phyloP scores from a whole-genome alignment of 2,888 invertebrate species.

The Chrysopilus asiliformis region DNA sequence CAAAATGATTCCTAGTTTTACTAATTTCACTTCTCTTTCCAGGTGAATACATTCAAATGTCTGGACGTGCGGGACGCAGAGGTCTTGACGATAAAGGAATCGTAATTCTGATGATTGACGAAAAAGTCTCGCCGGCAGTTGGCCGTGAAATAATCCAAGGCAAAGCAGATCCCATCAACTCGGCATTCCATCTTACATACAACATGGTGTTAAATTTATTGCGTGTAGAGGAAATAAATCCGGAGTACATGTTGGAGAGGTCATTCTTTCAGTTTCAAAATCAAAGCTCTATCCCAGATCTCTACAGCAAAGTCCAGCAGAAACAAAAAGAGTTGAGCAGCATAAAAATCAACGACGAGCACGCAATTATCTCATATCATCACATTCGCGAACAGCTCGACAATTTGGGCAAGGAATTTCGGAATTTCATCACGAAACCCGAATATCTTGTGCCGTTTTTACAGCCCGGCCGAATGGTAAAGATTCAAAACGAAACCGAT shows the following conservation, averaged over 20 bases:
- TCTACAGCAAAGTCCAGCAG: constrained; percentile 61
- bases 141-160: constrained; percentile 75
- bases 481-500: constrained; percentile 72
- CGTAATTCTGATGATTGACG: constrained; percentile 97
- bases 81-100: constrained; percentile 95
- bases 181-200: constrained; percentile 97
- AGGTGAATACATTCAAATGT: constrained; percentile 97
- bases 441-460: constrained; percentile 85
- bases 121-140: constrained; percentile 72
- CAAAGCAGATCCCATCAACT: constrained; percentile 91
- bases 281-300: constrained; percentile 82
- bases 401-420: constrained; percentile 57
- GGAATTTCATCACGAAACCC: constrained; percentile 68
- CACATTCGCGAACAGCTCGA: constrained; percentile 72
- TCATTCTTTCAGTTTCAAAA: constrained; percentile 99
- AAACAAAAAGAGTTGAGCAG: constrained; percentile 51
- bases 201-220: constrained; percentile 97
- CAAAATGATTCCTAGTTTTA: neutral
- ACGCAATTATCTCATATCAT: constrained; percentile 68
- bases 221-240: constrained; percentile 97
- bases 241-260: constrained; percentile 96
- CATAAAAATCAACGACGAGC: constrained; percentile 57
- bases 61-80: constrained; percentile 93
- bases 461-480: constrained; percentile 85
- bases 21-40: no score